Base-by-base conservation (phyloP, 1,140 invertebrate species). In the Spodoptera frugiperda region DNA sequence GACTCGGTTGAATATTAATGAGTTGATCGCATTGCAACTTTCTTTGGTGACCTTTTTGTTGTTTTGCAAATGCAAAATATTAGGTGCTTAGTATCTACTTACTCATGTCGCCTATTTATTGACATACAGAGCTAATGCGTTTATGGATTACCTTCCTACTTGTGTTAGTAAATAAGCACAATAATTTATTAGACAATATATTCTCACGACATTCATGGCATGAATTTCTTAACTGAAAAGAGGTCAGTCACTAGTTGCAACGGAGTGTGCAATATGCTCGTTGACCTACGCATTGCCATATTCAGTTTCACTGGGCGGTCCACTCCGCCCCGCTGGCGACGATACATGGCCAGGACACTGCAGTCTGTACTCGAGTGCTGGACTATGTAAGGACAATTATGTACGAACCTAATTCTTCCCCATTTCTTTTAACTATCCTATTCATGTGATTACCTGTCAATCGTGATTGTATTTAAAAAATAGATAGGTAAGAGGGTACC, bases 271-370 rank as follows among this genome's bases (percentile, higher is more conserved):
- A 78, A 78, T 77, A 77, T 78, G 76, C 76, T 68, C 78, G 76
- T 74, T 76, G 79, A 82, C 80, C 79, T 78, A 81, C 82, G 73
- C 68, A 67, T 57, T 39, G 70, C 76, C 57, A 67, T 78, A 78
- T 78, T 72, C 76, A 78, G 76, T 78, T 78, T 78, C 76, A 78
- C 76, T 71, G 76, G 49, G n/a, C 65, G 25, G 19, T 76, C 63
- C 25, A 76, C 74, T 51, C 49, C 51, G 68, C 39, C 70, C 14
- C 65, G 19, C 70, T 57, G 53, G 70, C 70, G 33, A 30, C 54
- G 11, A 2, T 54, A 49, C 15, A 19, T 21, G 17, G 11, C 48
- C 14, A 33, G 57, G 30, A 61, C 33, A 65, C 61, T 17, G 44
- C 44, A 67, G 44, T 17, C 14, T n/a, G 25, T 4, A 25, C 3